phyloP scores from a whole-genome alignment of 1,140 invertebrate genomes.

The Caenorhabditis inopinata region DNA sequence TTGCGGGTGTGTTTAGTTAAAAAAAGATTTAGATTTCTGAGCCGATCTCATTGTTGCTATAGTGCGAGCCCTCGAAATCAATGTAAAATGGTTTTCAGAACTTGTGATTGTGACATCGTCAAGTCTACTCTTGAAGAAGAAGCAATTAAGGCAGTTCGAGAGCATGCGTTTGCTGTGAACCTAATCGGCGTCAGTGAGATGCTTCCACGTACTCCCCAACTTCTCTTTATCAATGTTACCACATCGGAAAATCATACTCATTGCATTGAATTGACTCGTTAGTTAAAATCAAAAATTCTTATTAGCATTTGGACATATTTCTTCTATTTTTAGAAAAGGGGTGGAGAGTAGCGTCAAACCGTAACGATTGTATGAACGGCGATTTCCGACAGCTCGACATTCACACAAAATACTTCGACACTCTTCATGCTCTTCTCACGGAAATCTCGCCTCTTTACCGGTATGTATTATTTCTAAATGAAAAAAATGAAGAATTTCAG shows the following conservation, averaged over 20 bases:
- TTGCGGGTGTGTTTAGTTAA: not conserved
- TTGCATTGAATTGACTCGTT: slow-evolving; percentile 36
- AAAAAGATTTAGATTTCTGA: not conserved
- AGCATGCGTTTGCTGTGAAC: slow-evolving; percentile 26
- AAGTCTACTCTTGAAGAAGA: slow-evolving; percentile 33
- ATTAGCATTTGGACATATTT: not conserved
- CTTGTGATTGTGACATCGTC: not conserved
- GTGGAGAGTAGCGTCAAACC: slow-evolving; percentile 31
- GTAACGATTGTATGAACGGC: slow-evolving; percentile 45
- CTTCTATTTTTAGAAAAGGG: slow-evolving; percentile 18
- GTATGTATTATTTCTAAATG: not conserved
- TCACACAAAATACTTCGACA: slow-evolving; percentile 41
- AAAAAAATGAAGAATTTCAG: not conserved
- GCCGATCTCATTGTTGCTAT: too few relatives aligned
- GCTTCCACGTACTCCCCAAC: slow-evolving; percentile 38
- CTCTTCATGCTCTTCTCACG: slow-evolving; percentile 8
- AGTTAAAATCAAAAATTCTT: not conserved
- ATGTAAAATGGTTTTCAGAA: not conserved
- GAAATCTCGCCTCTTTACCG: slow-evolving; percentile 37
- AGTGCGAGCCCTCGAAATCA: not conserved
- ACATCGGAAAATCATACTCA: slow-evolving; percentile 40
- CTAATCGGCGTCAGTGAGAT: slow-evolving; percentile 38
- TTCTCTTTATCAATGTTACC: slow-evolving; percentile 44
- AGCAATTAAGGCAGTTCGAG: slow-evolving; percentile 30
- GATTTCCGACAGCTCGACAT: slow-evolving; percentile 38